A percentile compares a stretch with the other conserved stretches of the same genome.
Conservation (phyloP, 2,888 invertebrate species). For the Brenthis daphne region DNA sequence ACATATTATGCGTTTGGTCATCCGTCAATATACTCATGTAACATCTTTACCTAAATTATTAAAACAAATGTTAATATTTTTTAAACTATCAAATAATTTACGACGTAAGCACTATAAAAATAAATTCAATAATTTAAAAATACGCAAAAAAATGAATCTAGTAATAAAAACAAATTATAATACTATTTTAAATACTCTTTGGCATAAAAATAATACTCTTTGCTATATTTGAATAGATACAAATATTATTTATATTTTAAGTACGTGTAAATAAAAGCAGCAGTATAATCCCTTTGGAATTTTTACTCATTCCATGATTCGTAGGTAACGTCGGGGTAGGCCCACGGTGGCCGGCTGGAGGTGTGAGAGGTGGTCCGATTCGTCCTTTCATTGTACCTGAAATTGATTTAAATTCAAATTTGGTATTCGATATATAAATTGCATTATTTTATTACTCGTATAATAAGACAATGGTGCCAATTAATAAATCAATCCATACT, state of each 20-base stretch:
- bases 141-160: background rate
- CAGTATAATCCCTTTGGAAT: background rate
- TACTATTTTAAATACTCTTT: background rate
- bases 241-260: background rate
- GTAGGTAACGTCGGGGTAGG: slow-evolving; percentile 61
- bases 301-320: slow-evolving; percentile 55
- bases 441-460: background rate
- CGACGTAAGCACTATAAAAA: too few species aligned
- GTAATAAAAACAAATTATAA: background rate
- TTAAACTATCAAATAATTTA: too few species aligned
- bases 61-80: too few species aligned
- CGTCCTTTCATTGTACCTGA: slow-evolving; percentile 67
- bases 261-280: background rate
- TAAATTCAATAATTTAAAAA: too few species aligned
- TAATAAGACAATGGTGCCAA: background rate
- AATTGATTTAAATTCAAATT: too few species aligned
- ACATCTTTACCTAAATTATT: too few species aligned
- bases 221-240: background rate
- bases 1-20: too few species aligned
- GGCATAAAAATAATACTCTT: slow-evolving; percentile 16
- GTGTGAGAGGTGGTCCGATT: slow-evolving; percentile 67
- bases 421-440: background rate
- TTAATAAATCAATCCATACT: too few species aligned
- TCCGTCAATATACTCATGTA: too few species aligned
- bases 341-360: slow-evolving; percentile 75